These are phyloP conservation scores for Gryon sp. DNA, from an alignment of 1,140 invertebrate species.

Conservation along the genomic window DNA sequence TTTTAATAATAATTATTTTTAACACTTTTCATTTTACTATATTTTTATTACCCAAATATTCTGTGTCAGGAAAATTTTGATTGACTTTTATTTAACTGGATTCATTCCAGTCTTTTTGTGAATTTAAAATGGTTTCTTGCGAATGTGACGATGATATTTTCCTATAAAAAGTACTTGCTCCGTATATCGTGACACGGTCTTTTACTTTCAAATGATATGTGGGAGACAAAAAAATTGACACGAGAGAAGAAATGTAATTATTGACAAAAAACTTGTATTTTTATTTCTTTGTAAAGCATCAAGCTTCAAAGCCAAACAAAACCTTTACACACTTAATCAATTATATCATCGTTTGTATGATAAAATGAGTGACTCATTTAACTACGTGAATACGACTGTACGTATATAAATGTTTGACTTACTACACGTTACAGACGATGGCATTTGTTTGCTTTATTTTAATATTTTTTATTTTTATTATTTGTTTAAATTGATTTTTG, in stretches of 20 bases:
- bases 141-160: conserved; percentile 37
- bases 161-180: conserved; percentile 37
- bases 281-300: conserved; percentile 62
- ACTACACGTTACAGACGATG: conserved; percentile 68
- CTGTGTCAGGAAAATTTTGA: conserved; percentile 26
- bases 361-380: conserved; percentile 63
- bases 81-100: conserved; percentile 1
- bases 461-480: conserved; percentile 7
- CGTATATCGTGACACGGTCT: conserved; percentile 11
- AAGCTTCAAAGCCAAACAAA: conserved; percentile 73
- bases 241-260: conserved; percentile 42
- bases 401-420: conserved; percentile 62
- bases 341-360: conserved; percentile 54
- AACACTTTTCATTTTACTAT: too few species aligned
- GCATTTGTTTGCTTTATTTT: conserved; percentile 52
- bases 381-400: conserved; percentile 65
- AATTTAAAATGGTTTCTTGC: conserved; percentile 13
- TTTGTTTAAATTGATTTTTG: background rate
- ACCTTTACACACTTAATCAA: conserved; percentile 71
- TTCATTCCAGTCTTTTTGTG: conserved; percentile 4
- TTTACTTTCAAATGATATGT: conserved; percentile 57
- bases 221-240: conserved; percentile 52
- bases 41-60: too few species aligned
- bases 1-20: too few species aligned
- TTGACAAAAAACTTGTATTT: conserved; percentile 33